phyloP scores from a whole-genome alignment of 2,113 vertebrate species.

The Anolis sagrei region DNA sequence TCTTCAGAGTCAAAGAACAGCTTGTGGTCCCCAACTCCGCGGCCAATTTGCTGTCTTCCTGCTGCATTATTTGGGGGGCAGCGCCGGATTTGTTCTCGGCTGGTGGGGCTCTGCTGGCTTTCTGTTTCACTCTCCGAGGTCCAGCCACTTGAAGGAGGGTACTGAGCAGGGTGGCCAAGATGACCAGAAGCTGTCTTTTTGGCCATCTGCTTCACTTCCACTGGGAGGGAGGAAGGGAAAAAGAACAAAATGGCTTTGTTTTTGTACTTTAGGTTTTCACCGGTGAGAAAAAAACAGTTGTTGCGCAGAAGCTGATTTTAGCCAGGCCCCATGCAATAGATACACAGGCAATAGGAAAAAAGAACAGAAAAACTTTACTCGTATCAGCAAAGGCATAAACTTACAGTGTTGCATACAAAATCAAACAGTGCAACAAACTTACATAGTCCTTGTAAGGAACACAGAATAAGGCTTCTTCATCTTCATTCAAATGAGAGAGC shows the following conservation, averaged over 20 bases:
- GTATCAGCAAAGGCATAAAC: no score
- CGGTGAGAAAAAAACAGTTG: no score
- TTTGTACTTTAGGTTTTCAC: no score
- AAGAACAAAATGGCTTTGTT: not conserved
- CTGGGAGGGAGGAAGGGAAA: conserved; percentile 35
- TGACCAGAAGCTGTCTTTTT: conserved; percentile 68
- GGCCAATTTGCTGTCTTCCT: not conserved
- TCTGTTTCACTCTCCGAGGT: conserved; percentile 63
- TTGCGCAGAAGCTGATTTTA: no score
- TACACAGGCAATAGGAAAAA: no score
- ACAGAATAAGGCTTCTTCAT: no score
- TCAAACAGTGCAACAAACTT: no score
- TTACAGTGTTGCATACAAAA: no score
- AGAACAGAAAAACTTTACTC: no score
- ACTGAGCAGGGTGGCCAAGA: conserved; percentile 42
- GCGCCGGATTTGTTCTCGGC: rapidly evolving
- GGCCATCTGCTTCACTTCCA: conserved; percentile 76
- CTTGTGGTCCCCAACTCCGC: not conserved
- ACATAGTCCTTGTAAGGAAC: no score
- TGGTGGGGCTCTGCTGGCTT: not conserved
- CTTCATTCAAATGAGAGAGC: no score
- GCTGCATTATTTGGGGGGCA: not conserved
- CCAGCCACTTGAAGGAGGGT: conserved; percentile 2
- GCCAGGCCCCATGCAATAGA: no score
- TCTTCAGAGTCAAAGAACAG: not conserved